These are phyloP conservation scores for Zaprionus capensis DNA, from an alignment of 1,140 invertebrate genomes.

Conservation along the genomic window DNA sequence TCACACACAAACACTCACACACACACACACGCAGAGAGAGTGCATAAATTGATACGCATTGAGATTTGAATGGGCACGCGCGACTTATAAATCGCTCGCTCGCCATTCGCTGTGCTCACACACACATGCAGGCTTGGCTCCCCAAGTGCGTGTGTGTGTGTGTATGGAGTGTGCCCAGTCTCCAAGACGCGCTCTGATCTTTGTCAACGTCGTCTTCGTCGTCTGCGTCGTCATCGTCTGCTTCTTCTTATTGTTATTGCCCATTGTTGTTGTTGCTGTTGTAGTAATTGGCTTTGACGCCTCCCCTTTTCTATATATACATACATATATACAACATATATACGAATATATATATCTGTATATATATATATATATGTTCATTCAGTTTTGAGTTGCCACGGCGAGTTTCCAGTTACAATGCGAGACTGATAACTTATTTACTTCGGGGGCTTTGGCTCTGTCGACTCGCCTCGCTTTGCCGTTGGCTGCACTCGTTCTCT, in stretches of 20 bases:
- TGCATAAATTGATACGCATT: constrained; percentile 41
- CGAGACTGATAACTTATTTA: constrained; percentile 80
- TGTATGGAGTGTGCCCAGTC: constrained; percentile 44
- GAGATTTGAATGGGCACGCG: constrained; percentile 59
- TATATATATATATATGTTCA: constrained; percentile 54
- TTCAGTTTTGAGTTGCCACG: constrained; percentile 22
- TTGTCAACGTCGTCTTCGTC: constrained; percentile 47
- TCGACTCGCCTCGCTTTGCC: background rate
- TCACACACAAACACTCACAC: background rate
- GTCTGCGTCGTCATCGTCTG: constrained; percentile 24
- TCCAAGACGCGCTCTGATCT: constrained; percentile 73
- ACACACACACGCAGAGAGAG: background rate
- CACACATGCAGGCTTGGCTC: constrained; percentile 14
- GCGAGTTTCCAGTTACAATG: constrained; percentile 75
- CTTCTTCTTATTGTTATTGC: constrained; percentile 41
- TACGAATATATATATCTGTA: background rate
- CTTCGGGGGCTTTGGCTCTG: constrained; percentile 69
- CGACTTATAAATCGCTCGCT: constrained; percentile 60
- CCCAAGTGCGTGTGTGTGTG: constrained; percentile 31
- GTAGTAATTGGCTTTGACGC: constrained; percentile 49
- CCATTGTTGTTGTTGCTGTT: constrained; percentile 33
- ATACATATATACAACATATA: constrained; percentile 47
- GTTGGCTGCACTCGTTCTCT: background rate
- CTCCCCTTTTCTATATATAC: constrained; percentile 75
- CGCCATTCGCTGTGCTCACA: constrained; percentile 63